These are phyloP conservation scores for Drosophila neotestacea DNA, from an alignment of 2,888 invertebrate species.

Conservation along the genomic window DNA sequence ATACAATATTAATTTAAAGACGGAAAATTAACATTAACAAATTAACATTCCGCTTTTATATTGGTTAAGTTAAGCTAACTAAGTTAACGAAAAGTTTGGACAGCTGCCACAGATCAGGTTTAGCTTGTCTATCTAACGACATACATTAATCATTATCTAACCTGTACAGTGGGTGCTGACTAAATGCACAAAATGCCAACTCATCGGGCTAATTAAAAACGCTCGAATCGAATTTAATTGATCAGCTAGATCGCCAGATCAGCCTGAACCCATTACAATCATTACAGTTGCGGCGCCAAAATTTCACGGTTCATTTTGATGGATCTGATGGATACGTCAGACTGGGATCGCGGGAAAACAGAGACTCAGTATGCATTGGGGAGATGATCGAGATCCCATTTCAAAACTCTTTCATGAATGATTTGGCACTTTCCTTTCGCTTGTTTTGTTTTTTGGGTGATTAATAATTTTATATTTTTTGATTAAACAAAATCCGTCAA, in stretches of 20 bases:
- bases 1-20: not conserved
- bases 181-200: constrained; percentile 74
- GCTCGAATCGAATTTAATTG: constrained; percentile 84
- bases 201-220: constrained; percentile 84
- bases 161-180: constrained; percentile 51
- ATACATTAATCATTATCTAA: constrained; percentile 25
- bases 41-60: not conserved
- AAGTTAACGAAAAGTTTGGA: not conserved
- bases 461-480: constrained; percentile 58
- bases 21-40: not conserved
- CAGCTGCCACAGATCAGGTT: constrained; percentile 6
- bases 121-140: not conserved
- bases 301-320: constrained; percentile 73
- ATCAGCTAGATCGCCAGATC: constrained; percentile 70
- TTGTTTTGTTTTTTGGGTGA: constrained; percentile 47
- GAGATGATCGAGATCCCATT: constrained; percentile 33
- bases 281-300: constrained; percentile 72
- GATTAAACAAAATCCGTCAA: constrained; percentile 52
- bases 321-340: constrained; percentile 45
- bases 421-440: constrained; percentile 66
- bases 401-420: constrained; percentile 59
- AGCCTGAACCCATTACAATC: constrained; percentile 42
- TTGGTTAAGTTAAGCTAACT: not conserved
- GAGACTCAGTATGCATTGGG: constrained; percentile 6
- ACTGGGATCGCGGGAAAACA: constrained; percentile 23